Evolutionary conservation across 2,113 vertebrate species (phyloP), one percentile per base, ranked within the genome.

Genomic region (Ageneiosus marmoratus): DNA sequence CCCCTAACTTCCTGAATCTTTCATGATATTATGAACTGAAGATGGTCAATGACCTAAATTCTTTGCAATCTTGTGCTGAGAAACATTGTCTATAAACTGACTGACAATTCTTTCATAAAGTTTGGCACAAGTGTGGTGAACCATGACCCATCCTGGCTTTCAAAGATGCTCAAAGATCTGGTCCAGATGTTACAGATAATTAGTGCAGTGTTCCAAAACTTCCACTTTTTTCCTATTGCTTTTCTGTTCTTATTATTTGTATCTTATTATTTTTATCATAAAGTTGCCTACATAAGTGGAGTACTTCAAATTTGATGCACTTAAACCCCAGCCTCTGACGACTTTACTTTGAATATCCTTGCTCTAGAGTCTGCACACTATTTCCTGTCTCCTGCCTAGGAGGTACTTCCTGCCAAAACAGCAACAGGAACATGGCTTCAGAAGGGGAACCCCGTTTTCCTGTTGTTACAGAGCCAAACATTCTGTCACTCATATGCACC

Each of bases 371-470:
- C 22, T 53, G 74, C 63, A 84, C 37, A 32, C n/a, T 37, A 75
- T 41, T 82, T 79, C 77, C 80, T 78, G 74, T 87, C 48, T 79
- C 62, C 63, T 12, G 55, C 48, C 20, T 60, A 56, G 56, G 79
- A 84, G 85, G 74, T 65, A 82, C 48, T 87, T 87, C 86, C 86
- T 87, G 79, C 56, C 41, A 84, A 84, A 87, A 84, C 86, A 87
- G 50, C 74, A 76, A 84, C 79, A 87, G 65, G 86, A 87, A 81
- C 74, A 50, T 55, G 56, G 2, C 70, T 82, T 84, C 34, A 81
- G 79, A 73, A 83, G 32, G 83, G 77, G 86, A 63, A 84, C 65
- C 82, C 79, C 51, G 29, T 37, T 83, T 84, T 84, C 74, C 65
- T 84, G 82, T 65, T 9, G 65, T 74, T 48, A 56, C 29, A 53